A percentile compares a stretch with the other conserved stretches of the same genome.
Conservation (phyloP, 2,888 invertebrate genomes). For the Epistrophe grossulariae region DNA sequence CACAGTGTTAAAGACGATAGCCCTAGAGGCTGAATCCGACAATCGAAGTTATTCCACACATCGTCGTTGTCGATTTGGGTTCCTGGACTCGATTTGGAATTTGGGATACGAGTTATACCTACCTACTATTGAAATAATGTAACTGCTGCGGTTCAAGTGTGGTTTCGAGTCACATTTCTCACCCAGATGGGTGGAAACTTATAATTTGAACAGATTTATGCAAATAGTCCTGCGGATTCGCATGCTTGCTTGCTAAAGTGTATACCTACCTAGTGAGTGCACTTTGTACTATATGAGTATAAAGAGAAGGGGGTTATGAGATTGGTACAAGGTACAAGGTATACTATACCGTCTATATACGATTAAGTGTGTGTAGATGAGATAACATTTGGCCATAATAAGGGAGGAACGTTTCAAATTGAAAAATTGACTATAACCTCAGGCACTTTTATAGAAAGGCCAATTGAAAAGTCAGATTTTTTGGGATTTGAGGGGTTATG, state of each 20-base stretch:
- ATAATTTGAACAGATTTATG: constrained; percentile 76
- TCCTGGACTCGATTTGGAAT: constrained; percentile 14
- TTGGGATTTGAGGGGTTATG: background rate
- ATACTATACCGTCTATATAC: background rate
- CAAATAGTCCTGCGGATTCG: constrained; percentile 67
- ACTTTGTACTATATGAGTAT: constrained; percentile 45
- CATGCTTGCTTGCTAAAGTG: background rate
- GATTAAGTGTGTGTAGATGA: constrained; percentile 46
- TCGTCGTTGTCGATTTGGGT: background rate
- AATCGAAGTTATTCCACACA: constrained; percentile 42
- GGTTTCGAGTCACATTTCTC: constrained; percentile 49
- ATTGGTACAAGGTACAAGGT: background rate
- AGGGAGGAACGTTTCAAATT: constrained; percentile 64
- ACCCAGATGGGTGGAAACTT: constrained; percentile 68
- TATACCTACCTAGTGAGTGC: constrained; percentile 23
- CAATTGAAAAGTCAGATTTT: constrained; percentile 50
- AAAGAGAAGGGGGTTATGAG: background rate
- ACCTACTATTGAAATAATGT: constrained; percentile 52
- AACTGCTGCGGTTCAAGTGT: constrained; percentile 57
- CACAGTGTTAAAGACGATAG: constrained; percentile 36
- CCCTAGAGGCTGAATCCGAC: constrained; percentile 55
- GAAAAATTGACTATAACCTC: constrained; percentile 64
- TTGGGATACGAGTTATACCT: too few species aligned
- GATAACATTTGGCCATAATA: constrained; percentile 71
- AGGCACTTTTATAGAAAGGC: constrained; percentile 40